Evolutionary conservation across 2,797 vertebrate genomes (phyloP), one percentile per base, ranked within the genome.

Genomic region (Cynodonichthys magdalenae): DNA sequence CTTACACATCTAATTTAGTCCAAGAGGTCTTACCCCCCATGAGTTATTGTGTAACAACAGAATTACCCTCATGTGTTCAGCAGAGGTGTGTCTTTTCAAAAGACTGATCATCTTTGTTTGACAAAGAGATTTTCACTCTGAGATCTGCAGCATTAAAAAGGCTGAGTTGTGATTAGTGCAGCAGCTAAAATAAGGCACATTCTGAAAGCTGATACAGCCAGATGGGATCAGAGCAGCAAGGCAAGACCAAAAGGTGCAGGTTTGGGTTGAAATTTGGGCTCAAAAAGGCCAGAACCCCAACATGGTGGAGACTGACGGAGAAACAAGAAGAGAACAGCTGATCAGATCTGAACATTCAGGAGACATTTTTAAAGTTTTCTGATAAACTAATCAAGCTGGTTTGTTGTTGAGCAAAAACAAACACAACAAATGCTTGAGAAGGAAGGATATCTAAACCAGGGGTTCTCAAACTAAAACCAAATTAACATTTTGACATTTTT

Each of bases 171-270:
- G 81, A 85, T 76, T 73, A 74, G 66, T 28, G 54, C 9, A 24
- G 60, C 2, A 55, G 65, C 77, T 89, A 88, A 81, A 90, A 81
- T 80, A 88, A 90, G 81, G 63, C 70, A 52, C 73, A 59, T 28
- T 69, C 57, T 80, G 85, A 84, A 86, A 89, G 75, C 47, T 82
- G 82, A 86, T 81, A 72, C 75, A 45, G 61, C 29, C 63, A 66
- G 69, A 74, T 62, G 77, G 64, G 66, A 59, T 72, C 69, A 74
- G 73, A 5, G 27, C 73, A 60, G 11, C 11, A 14, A 14, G 10
- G 10, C 36, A 39, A 49, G 18, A 69, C 47, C 47, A 67, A 48
- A 50, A 7, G 29, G 39, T 17, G 54, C 53, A 49, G 44, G 31
- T 31, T 31, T 12, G 36, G 11, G 36, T 3, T 11, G 11, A 39